These are phyloP conservation scores for Megalurothrips usitatus DNA, from an alignment of 2,888 invertebrate genomes.

Conservation along the genomic window DNA sequence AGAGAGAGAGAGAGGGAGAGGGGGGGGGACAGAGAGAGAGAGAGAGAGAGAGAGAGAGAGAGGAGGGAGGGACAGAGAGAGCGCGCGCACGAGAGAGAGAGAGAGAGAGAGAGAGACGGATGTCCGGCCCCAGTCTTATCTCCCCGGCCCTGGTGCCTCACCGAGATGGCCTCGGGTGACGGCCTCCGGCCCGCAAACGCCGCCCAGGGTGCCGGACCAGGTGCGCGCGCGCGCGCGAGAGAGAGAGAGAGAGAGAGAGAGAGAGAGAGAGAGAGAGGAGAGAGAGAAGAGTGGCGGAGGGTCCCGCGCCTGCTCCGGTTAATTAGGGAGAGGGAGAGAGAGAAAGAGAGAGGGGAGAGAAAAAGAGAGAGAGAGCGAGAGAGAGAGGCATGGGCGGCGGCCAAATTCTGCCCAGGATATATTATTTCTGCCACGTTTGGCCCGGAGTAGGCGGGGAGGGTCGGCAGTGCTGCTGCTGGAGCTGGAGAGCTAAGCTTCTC, in stretches of 20 bases:
- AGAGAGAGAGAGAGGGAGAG: not conserved
- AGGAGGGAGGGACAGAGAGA: constrained; percentile 31
- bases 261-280: constrained; percentile 23
- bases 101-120: constrained; percentile 32
- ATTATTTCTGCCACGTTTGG: no score
- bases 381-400: constrained; percentile 15
- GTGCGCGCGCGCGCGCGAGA: constrained; percentile 29
- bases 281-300: constrained; percentile 1
- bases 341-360: constrained; percentile 30
- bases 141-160: no score
- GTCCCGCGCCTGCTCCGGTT: no score
- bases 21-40: not conserved
- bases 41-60: constrained; percentile 18
- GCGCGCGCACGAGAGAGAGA: constrained; percentile 32
- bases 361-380: constrained; percentile 31
- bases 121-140: no score
- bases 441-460: no score
- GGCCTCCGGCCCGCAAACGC: no score
- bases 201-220: no score
- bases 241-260: constrained; percentile 27
- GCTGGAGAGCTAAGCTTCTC: no score
- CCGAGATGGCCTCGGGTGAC: no score
- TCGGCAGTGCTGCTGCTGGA: no score
- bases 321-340: constrained; percentile 30
- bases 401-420: not conserved